Percentiles rank a stretch among this genome's conserved stretches.
Evolutionary conservation across 1,140 invertebrate species (phyloP).

Genomic region (Helicoverpa zea): DNA sequence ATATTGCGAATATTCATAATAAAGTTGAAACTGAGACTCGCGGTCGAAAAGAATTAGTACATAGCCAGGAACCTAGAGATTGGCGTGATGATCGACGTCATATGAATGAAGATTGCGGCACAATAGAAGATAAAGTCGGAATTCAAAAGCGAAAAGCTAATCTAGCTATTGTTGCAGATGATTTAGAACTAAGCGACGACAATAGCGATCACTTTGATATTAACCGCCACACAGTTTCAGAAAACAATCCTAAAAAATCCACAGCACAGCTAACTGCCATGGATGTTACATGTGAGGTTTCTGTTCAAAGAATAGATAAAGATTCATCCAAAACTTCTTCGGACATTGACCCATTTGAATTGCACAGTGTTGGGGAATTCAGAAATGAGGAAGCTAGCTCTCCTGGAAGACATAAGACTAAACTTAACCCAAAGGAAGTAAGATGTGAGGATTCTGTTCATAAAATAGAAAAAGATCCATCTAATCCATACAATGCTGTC

Average conservation of each 20-base stretch:
- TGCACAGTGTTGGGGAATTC: too few species aligned
- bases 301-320: conserved; percentile 3
- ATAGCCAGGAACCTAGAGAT: not conserved
- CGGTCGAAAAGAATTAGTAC: not conserved
- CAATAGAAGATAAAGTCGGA: conserved; percentile 3
- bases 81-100: not conserved
- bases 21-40: not conserved
- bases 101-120: not conserved
- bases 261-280: conserved; percentile 11
- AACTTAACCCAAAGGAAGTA: too few species aligned
- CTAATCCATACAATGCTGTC: not conserved
- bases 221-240: conserved; percentile 19
- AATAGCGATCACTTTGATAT: conserved; percentile 66
- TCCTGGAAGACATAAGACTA: too few species aligned
- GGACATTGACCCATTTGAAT: too few species aligned
- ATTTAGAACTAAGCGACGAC: conserved; percentile 81
- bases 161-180: conserved; percentile 67
- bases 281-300: too few species aligned
- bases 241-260: conserved; percentile 30
- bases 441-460: too few species aligned
- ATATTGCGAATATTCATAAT: not conserved
- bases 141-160: not conserved
- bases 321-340: not conserved
- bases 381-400: too few species aligned
- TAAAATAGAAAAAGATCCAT: conserved; percentile 17